A percentile compares a stretch with the other conserved stretches of the same genome.
Conservation (phyloP, 2,113 vertebrate genomes). For the Morone saxatilis region DNA sequence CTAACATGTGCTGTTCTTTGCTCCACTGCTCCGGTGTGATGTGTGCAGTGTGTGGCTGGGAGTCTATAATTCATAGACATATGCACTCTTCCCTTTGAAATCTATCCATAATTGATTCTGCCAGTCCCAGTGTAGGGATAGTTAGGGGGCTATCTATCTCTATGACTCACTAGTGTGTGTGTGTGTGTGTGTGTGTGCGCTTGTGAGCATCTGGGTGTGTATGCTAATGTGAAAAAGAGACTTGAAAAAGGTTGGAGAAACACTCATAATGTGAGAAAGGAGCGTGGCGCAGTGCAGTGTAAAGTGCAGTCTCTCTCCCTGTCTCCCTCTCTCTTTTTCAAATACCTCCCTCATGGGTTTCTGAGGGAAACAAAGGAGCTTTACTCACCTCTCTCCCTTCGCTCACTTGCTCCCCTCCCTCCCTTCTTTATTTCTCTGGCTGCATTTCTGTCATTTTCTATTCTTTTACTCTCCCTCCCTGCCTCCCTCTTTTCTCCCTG, state of each 20-base stretch:
- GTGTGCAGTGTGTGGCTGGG: constrained; percentile 56
- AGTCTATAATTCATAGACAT: constrained; percentile 81
- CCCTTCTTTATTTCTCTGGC: constrained; percentile 49
- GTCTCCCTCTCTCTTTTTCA: constrained; percentile 57
- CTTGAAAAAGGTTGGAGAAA: constrained; percentile 69
- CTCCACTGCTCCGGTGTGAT: constrained; percentile 39
- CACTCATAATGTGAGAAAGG: constrained; percentile 71
- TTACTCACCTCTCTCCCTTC: constrained; percentile 61
- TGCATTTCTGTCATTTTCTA: constrained; percentile 48
- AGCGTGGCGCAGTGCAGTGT: constrained; percentile 81
- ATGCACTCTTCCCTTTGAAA: constrained; percentile 78
- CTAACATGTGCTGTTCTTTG: constrained; percentile 48
- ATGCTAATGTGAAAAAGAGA: constrained; percentile 55
- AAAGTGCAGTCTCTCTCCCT: constrained; percentile 60
- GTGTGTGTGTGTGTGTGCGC: not conserved
- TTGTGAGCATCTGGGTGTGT: constrained; percentile 54
- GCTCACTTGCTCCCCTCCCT: constrained; percentile 21
- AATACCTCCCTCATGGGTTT: constrained; percentile 72
- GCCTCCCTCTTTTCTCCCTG: not conserved
- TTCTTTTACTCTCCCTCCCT: constrained; percentile 38
- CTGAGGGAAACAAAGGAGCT: constrained; percentile 73
- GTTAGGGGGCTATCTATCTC: constrained; percentile 68
- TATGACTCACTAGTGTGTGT: constrained; percentile 34
- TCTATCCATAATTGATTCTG: constrained; percentile 82
- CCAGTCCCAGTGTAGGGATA: constrained; percentile 68